A percentile compares a stretch with the other conserved stretches of the same genome.
Conservation (phyloP, 1,140 invertebrate species). For the Diabrotica virgifera region DNA sequence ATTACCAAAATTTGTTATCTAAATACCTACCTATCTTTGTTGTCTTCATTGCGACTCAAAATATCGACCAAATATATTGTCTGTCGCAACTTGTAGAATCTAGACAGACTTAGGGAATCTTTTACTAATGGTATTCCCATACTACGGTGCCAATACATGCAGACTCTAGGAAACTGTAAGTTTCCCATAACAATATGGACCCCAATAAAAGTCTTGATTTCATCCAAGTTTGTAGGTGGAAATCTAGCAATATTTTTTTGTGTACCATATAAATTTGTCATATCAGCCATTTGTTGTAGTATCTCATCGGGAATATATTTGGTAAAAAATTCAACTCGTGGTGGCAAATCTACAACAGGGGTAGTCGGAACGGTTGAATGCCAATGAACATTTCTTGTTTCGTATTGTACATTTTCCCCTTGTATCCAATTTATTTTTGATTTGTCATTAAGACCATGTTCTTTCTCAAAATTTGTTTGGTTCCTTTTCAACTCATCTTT, state of each 20-base stretch:
- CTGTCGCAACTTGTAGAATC: no score
- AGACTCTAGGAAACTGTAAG: no score
- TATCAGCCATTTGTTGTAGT: conserved; percentile 19
- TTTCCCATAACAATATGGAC: no score
- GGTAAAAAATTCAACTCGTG: conserved; percentile 10
- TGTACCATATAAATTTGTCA: conserved; percentile 24
- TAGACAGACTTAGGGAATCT: no score
- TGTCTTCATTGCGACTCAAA: no score
- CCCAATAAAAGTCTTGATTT: neutral
- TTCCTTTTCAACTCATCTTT: neutral
- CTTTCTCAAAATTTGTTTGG: conserved; percentile 7
- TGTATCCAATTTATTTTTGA: conserved; percentile 11
- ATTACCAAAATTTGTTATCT: no score
- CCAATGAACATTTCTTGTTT: conserved; percentile 13
- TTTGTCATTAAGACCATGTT: conserved; percentile 12
- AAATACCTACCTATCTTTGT: no score
- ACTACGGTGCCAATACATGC: neutral
- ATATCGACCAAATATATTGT: no score
- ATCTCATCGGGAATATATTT: conserved; percentile 21
- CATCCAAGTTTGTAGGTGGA: conserved; percentile 18
- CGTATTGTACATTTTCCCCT: conserved; percentile 10
- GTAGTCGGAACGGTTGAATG: conserved; percentile 3
- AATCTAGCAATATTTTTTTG: conserved; percentile 20
- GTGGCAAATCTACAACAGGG: conserved; percentile 3
- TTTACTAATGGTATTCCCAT: no score